Base-by-base conservation (phyloP, 2,113 vertebrate genomes). In the Hyla sarda region DNA sequence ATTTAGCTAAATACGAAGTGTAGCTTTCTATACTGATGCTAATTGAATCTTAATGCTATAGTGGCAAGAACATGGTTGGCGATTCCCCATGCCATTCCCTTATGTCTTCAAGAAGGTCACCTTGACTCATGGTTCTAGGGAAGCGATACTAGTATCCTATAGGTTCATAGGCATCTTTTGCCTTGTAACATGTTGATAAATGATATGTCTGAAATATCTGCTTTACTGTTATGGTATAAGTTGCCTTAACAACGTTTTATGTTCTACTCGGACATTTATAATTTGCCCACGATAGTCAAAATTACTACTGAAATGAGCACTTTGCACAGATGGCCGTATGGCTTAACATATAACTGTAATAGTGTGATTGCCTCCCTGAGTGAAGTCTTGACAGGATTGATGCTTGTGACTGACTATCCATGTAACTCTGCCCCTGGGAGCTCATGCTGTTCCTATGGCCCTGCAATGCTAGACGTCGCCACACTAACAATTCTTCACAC, bases 381-480 rank as follows among this genome's bases (percentile, higher is more conserved):
- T 86, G 85, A 86, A 73, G 76, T 81, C 77, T 79, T 34, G 69
- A 74, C 54, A 82, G 77, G 56, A 74, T 30, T 82, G 50, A 82
- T 74, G 84, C 21, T 65, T 80, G 17, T 86, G 84, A 86, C 77
- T 72, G 28, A 23, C 52, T 82, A 58, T 86, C 78, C 85, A 62
- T 86, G 78, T 82, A 86, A 86, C 34, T 81, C 69, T 86, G 65
- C 85, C 77, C 85, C 79, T 62, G 85, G 78, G 85, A 86, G 77
- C 34, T 80, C 76, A 82, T 45, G 67, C 30, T 82, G 69, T 82
- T 80, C 78, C 52, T n/a, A 16, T 58, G 54, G 34, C 54, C 77
- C 47, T 74, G 37, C 78, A 86, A 86, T 86, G 25, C 45, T 82
- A 81, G 69, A 81, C 48, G 58, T 69, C 76, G 45, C 84, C 50